Percentiles rank a stretch among this genome's conserved stretches.
Evolutionary conservation across 2,113 vertebrate genomes (phyloP).

Genomic region (Aphyosemion australe): DNA sequence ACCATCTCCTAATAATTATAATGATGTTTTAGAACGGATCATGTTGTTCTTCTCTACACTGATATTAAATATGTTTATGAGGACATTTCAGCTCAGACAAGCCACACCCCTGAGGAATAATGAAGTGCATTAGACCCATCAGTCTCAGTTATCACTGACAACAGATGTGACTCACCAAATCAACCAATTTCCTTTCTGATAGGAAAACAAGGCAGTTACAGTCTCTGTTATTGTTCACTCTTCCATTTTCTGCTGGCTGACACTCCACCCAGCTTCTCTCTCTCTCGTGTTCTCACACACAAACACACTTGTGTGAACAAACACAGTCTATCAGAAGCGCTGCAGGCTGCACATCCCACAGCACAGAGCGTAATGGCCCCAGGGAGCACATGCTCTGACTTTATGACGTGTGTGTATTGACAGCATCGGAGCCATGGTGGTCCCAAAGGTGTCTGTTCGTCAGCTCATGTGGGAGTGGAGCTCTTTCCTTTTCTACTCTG

Average conservation of each 20-base stretch:
- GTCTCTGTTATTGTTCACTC: neutral
- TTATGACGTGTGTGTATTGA: constrained; percentile 40
- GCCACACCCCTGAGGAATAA: neutral
- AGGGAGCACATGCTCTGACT: constrained; percentile 26
- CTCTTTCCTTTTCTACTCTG: neutral
- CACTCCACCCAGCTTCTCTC: constrained; percentile 2
- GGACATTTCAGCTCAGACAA: neutral
- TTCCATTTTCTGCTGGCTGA: constrained; percentile 21
- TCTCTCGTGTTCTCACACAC: neutral
- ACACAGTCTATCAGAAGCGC: constrained; percentile 25
- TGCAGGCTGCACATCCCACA: constrained; percentile 28
- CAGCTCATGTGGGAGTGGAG: neutral
- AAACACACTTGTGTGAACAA: neutral
- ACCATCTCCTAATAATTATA: neutral
- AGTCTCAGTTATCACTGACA: constrained; percentile 1
- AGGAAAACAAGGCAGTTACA: constrained; percentile 17
- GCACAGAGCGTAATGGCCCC: constrained; percentile 12
- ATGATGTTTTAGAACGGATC: constrained; percentile 1
- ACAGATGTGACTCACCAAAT: constrained; percentile 3
- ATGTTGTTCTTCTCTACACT: too few relatives aligned
- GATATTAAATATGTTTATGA: neutral
- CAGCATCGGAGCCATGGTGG: neutral
- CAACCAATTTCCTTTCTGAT: neutral
- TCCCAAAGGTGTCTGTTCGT: constrained; percentile 6
- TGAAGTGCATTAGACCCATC: constrained; percentile 7